A percentile compares a stretch with the other conserved stretches of the same genome.
Evolutionary conservation across 92 coral and sea anemone genomes (phyloP).

Genomic region (Porites rus): DNA sequence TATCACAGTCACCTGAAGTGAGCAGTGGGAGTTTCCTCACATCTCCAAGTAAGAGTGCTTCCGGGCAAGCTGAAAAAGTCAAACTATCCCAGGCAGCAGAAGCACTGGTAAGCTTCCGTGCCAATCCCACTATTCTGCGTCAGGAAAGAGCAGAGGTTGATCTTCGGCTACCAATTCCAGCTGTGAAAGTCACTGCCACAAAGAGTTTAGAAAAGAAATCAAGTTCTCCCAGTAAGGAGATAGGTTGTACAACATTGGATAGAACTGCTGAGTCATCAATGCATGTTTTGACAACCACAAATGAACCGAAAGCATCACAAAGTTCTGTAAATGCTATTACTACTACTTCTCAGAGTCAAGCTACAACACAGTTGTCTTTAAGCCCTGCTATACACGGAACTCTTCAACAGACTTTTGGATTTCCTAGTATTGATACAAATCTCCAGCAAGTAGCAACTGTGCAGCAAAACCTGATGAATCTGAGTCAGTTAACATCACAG

Average conservation of each 20-base stretch:
- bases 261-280: conserved; percentile 39
- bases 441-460: conserved; percentile 16
- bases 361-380: neutral
- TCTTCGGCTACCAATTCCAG: neutral
- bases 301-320: neutral
- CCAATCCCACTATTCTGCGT: conserved; percentile 68
- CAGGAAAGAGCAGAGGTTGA: conserved; percentile 52
- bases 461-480: conserved; percentile 19
- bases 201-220: neutral
- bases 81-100: conserved; percentile 93
- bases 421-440: conserved; percentile 27
- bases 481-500: conserved; percentile 22
- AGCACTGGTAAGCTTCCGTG: conserved; percentile 88
- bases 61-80: conserved; percentile 63
- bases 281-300: conserved; percentile 54
- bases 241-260: neutral
- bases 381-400: neutral
- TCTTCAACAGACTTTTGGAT: neutral
- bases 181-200: conserved; percentile 8
- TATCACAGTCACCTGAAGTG: neutral
- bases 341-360: conserved; percentile 21
- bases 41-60: neutral
- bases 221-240: neutral
- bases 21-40: neutral
- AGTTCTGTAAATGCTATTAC: neutral